Base-by-base conservation (phyloP, 2,797 vertebrate species). In the Pygocentrus nattereri region DNA sequence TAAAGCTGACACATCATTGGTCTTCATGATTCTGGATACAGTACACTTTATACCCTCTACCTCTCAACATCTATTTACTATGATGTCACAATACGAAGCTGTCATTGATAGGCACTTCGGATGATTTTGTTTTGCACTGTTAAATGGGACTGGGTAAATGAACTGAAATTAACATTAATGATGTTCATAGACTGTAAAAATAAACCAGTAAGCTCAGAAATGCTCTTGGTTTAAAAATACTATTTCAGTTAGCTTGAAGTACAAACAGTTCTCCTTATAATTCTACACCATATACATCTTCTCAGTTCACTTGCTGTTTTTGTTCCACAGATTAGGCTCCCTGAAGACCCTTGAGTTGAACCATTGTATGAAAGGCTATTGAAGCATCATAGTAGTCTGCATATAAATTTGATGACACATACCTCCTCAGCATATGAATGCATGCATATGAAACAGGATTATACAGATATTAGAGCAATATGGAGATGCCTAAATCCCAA, bases 1-100 rank as follows among this genome's bases (percentile, higher is more conserved):
- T 87, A 85, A 84, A 86, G 54, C 58, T 88, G 89, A 85, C 86
- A 84, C 80, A 85, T 89, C 85, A 76, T 81, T 81, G 75, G 62
- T 80, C 65, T 78, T 86, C 65, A 62, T 86, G 85, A 65, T 71
- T 79, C 50, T 54, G 38, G 31, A 58, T 80, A 54, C 75, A 82
- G 52, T 84, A 74, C 79, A 38, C 73, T 76, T 54, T 77, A 47
- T 74, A 23, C 74, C 77, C 44, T 79, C 58, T 62, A 68, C 19
- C 78, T 73, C 85, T 91, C 83, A 86, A 70, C 56, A 81, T 82
- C 58, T 23, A 81, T 67, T 50, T 38, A 56, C n/a, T 44, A 11
- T 62, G 58, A 78, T 54, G 30, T 58, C 50, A 74, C 61, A 34
- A 49, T 61, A 76, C 31, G 56, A 44, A 64, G 16, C 73, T 54